Evolutionary conservation across 2,797 vertebrate species (phyloP), one percentile per base, ranked within the genome.

Genomic region (Poliocrania exsul): DNA sequence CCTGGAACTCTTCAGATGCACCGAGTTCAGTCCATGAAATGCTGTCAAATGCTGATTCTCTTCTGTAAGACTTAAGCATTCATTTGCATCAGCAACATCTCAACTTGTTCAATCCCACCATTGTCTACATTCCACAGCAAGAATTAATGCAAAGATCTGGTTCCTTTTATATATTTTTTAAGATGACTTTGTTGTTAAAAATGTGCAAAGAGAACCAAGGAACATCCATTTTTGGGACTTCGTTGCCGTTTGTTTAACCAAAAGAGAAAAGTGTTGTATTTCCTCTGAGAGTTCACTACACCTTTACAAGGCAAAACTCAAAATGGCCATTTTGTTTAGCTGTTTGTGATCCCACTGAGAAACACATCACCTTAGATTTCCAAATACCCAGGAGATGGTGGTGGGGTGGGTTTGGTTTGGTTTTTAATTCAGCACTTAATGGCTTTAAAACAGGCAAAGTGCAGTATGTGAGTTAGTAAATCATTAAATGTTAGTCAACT

Each of bases 1-100:
- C 78, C 67, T 96, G 87, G 64, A 95, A 56, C 62, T 86, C 88
- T 84, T 94, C 33, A 82, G 82, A 37, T 16, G 13, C 56, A 28
- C 53, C 0, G 4, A 74, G 26, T 61, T 92, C 42, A 56, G 42
- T 49, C 37, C 31, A 1, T 67, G 38, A 90, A 79, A 66, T 35
- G 42, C 79, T 79, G 13, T 83, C 46, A 86, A 81, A 73, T 66
- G 50, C 67, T 57, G 46, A n/a, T 89, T 89, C n/a, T 81, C 35
- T 47, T 67, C 33, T 85, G 23, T 73, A 65, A 75, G 23, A n/a
- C 21, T 49, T 24, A 49, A 88, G n/a, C 49, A 35, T 84, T 37
- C n/a, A 15, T 44, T 31, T 28, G 25, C 65, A 53, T 50, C 49
- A 72, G 37, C 31, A 51, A 16, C 42, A 14, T 66, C 42, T 89